A percentile compares a stretch with the other conserved stretches of the same genome.
phyloP scores from a whole-genome alignment of 2,113 vertebrate species.

The Tringa solitaria region DNA sequence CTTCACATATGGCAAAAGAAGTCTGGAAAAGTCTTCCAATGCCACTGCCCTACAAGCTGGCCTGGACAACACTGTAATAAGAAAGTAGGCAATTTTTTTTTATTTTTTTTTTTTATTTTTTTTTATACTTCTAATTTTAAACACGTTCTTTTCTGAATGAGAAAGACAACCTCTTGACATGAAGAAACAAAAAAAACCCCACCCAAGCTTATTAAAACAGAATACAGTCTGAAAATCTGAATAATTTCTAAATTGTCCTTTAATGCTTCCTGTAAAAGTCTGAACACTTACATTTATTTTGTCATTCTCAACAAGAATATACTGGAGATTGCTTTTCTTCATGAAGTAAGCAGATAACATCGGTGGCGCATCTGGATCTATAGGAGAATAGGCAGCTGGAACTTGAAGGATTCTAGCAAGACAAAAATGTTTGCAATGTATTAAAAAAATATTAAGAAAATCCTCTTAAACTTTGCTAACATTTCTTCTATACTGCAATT shows the following conservation, averaged over 20 bases:
- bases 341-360: slow-evolving; percentile 77
- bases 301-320: slow-evolving; percentile 84
- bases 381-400: slow-evolving; percentile 86
- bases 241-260: background rate
- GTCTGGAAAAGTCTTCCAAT: background rate
- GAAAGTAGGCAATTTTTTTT: background rate
- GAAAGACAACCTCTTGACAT: background rate
- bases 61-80: background rate
- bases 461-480: background rate
- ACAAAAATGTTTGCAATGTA: background rate
- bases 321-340: slow-evolving; percentile 77
- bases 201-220: background rate
- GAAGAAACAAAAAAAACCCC: background rate
- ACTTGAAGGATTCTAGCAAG: slow-evolving; percentile 85
- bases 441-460: background rate
- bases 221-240: background rate
- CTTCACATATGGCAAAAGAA: background rate
- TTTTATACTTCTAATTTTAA: background rate
- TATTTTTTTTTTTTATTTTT: background rate
- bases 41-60: background rate
- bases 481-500: background rate
- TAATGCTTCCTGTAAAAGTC: background rate
- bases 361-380: slow-evolving; percentile 86
- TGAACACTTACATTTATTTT: slow-evolving; percentile 78
- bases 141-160: background rate